Base-by-base conservation (phyloP, 2,797 vertebrate species). In the Melanogrammus aeglefinus region DNA sequence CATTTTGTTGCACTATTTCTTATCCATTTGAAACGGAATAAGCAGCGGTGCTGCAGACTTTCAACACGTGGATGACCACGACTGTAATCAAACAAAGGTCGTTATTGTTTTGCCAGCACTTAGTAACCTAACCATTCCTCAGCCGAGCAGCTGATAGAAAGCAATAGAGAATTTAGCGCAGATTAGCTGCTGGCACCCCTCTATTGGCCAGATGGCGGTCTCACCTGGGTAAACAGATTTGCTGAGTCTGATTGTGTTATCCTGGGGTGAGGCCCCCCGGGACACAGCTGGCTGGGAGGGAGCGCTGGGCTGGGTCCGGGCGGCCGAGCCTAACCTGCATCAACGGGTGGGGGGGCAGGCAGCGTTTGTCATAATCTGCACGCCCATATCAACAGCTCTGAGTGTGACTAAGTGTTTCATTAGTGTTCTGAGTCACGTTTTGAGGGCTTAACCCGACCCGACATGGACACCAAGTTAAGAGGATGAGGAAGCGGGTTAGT, bases 181-280 rank as follows among this genome's bases (percentile, higher is more conserved):
- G 82, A 81, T 83, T 88, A 87, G 85, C 86, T 85, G 86, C 85
- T 91, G 88, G 81, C 81, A 78, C 75, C 69, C 78, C 79, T 81
- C 74, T 90, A 86, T 86, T 80, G 73, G 79, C 83, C 88, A 83
- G 85, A 83, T 87, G 88, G 83, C 80, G 80, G 86, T 85, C 85
- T 90, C 88, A 90, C 88, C 81, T 78, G 84, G 77, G 85, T 89
- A 88, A 91, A 90, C 87, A 89, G 82, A 90, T 93, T 89, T 89
- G 82, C 87, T 82, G 80, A 87, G 81, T 88, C 77, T 90, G 87
- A 89, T 90, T 88, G 86, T 83, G 86, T 91, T 88, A 83, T 81
- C 79, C 74, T 80, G 81, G 81, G 87, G 80, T 81, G 86, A 78
- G 75, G 66, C 81, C 87, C 78, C 83, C 77, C 57, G 88, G 87